Conservation (phyloP, 2,888 invertebrate species). For the Heliconius ethilla region DNA sequence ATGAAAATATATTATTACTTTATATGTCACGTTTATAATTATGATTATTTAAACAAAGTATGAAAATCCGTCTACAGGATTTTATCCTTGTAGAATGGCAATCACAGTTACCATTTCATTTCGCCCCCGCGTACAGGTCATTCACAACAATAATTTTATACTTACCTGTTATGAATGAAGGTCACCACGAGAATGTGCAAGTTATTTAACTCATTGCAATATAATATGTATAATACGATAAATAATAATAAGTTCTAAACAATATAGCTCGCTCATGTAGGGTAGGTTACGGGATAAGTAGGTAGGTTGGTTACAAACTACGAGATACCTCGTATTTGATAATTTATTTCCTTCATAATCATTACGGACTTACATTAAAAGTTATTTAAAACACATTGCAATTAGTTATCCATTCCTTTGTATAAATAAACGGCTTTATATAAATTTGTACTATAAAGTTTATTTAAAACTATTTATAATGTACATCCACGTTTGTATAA, state of each 20-base stretch:
- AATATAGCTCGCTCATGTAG: neutral
- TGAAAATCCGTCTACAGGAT: neutral
- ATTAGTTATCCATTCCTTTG: no score
- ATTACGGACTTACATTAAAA: no score
- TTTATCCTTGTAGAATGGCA: constrained; percentile 51
- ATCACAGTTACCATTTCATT: constrained; percentile 68
- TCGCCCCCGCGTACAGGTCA: constrained; percentile 71
- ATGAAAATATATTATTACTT: neutral
- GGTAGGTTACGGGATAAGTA: neutral
- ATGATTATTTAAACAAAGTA: constrained; percentile 5
- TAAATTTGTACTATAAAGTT: no score
- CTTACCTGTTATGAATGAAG: constrained; percentile 53
- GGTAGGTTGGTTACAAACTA: neutral
- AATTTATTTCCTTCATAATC: no score
- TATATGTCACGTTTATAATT: neutral
- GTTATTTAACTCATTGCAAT: constrained; percentile 29
- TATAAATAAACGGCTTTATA: no score
- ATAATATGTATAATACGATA: neutral
- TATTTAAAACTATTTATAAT: no score
- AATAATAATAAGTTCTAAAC: neutral
- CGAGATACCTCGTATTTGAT: neutral
- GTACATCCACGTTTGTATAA: no score
- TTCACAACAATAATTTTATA: constrained; percentile 53
- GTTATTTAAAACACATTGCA: no score
- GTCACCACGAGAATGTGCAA: constrained; percentile 46